These are phyloP conservation scores for Hemicordylus capensis DNA, from an alignment of 2,113 vertebrate genomes.

Conservation along the genomic window DNA sequence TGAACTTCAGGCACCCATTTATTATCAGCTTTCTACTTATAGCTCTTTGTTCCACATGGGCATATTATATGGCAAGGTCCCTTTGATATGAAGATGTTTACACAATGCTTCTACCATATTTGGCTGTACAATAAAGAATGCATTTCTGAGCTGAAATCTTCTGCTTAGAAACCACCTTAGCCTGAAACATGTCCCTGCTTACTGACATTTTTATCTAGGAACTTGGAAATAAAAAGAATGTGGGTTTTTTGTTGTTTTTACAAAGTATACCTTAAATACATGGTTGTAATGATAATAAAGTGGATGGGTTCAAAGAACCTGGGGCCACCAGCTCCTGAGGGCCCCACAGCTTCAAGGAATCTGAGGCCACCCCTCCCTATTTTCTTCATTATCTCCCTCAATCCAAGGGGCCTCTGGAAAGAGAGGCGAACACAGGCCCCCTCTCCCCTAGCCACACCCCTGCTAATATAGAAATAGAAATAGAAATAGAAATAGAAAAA, in stretches of 20 bases:
- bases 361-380: too few species aligned
- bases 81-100: conserved; percentile 27
- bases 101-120: conserved; percentile 5
- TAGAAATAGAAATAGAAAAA: too few species aligned
- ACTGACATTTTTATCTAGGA: not conserved
- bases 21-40: conserved; percentile 31
- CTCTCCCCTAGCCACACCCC: too few species aligned
- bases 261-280: too few species aligned
- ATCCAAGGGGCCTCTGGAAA: too few species aligned
- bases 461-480: too few species aligned
- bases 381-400: too few species aligned
- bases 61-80: conserved; percentile 8
- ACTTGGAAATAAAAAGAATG: not conserved
- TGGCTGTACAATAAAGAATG: not conserved
- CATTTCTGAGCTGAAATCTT: conserved; percentile 17
- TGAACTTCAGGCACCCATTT: conserved; percentile 33
- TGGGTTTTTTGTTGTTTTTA: not conserved
- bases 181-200: conserved; percentile 9
- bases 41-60: conserved; percentile 17
- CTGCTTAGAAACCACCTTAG: not conserved
- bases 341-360: too few species aligned
- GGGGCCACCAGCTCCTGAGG: too few species aligned
- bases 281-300: too few species aligned
- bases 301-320: too few species aligned
- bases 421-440: too few species aligned